A percentile compares a stretch with the other conserved stretches of the same genome.
Evolutionary conservation across 1,140 invertebrate genomes (phyloP).

Genomic region (Papilio polytes): DNA sequence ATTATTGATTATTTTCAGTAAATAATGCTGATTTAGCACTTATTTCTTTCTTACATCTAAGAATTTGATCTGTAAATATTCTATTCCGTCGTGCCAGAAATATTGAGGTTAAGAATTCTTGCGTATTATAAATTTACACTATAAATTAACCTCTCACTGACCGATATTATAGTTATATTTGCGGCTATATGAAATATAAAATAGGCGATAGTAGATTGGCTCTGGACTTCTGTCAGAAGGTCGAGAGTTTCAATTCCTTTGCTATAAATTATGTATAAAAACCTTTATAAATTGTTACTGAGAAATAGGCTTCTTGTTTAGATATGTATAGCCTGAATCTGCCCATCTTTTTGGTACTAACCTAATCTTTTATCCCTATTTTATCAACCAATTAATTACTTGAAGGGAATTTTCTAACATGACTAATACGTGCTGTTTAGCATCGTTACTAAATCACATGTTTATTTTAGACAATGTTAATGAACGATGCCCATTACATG

Average conservation of each 20-base stretch:
- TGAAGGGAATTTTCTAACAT: conserved; percentile 39
- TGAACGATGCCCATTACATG: conserved; percentile 49
- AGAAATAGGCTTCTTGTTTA: neutral
- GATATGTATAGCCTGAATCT: neutral
- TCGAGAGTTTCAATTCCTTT: neutral
- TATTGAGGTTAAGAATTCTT: neutral
- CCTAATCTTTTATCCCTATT: neutral
- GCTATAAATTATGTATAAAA: neutral
- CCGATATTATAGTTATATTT: neutral
- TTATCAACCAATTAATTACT: conserved; percentile 35
- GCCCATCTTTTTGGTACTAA: neutral
- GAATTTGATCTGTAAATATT: neutral
- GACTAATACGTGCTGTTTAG: conserved; percentile 36
- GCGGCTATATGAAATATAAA: too few species aligned
- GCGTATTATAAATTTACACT: neutral
- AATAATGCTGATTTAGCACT: neutral
- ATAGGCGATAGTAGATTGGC: neutral
- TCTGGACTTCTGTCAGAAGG: neutral
- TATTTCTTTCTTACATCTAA: neutral
- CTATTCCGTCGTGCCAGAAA: neutral
- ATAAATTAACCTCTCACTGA: neutral
- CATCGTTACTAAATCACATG: conserved; percentile 44
- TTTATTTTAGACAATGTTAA: conserved; percentile 54
- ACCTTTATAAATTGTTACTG: neutral
- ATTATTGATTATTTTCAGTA: too few species aligned